Evolutionary conservation across 2,797 vertebrate species (phyloP), one percentile per base, ranked within the genome.

Genomic region (Myotis pilosus): DNA sequence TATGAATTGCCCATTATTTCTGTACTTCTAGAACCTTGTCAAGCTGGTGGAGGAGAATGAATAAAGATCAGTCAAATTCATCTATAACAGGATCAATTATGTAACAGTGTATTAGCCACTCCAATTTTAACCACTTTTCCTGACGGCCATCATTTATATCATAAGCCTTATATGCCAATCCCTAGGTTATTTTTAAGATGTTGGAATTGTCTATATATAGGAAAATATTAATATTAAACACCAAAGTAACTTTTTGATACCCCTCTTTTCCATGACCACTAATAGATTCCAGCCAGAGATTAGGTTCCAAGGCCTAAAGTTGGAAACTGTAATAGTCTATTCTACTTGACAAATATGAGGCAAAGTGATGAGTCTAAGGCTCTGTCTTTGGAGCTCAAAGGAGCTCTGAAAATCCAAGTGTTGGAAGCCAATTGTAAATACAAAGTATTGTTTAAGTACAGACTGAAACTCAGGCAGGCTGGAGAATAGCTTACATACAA

Each of bases 1-100:
- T 64, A 83, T 36, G 47, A 92, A 72, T 51, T 72, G 33, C 28
- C 53, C 53, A 74, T 96, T 96, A 81, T 88, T 80, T 78, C 47
- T 76, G 33, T 94, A 47, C 30, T 68, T 86, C 78, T 74, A 84
- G 71, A 84, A 53, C 64, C 57, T 9, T 76, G 44, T 89, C 88
- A 92, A 22, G 72, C 49, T 60, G 62, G 57, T 47, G 3, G 38
- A 89, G 41, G 6, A 89, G 44, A 72, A 84, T 38, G 80, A 81
- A 79, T 82, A 76, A 64, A 22, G 81, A 85, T 49, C 88, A 75
- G 78, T 85, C 86, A 74, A 66, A 74, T 82, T 92, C 74, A 74
- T 88, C 55, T 79, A 36, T 51, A 72, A 55, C 6, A 38, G 68
- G 28, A 78, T 92, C 30, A 87, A 23, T 92, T 94, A 87, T 74